Base-by-base conservation (phyloP, 2,888 invertebrate species). In the Meghimatium bilineatum region DNA sequence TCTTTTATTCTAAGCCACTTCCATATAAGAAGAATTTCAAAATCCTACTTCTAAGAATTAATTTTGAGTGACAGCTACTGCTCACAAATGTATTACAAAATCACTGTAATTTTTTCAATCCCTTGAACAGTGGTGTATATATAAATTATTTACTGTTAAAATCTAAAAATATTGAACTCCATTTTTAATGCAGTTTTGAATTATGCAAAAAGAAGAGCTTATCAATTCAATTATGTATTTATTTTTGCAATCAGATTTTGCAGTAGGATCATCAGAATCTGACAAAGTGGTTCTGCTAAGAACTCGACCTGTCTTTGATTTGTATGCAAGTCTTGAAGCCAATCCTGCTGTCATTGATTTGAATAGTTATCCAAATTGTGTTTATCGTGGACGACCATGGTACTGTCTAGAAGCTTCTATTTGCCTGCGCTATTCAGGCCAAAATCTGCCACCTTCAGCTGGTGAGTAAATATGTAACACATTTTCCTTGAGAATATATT, bases 241-340 rank as follows among this genome's bases (percentile, higher is more conserved):
- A 60, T 26, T 81, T 60, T 63, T 29, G 3, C 14, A 44, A 14
- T 32, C 85, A 91, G 91, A 91, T 84, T 81, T 90, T 72, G 87
- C 88, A 17, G 88, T 91, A 20, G 91, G 91, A 12, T 86, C 90
- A 6, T 90, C 85, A 79, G 84, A 88, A 26, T 90, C 91, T 0
- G 88, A 87, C 83, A 81, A 84, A n/a, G 90, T 86, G 0, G 87
- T 90, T 0, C 67, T 91, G 29, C 83, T 91, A 32, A 80, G 86
- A 38, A 88, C 88, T 3, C 85, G 89, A 34, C 88, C 90, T 2
- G 89, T 90, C 5, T 82, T 90, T 6, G 81, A 87, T 44, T 78
- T 90, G 44, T 67, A 82, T 44, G 87, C 86, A 3, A 80, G 76
- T n/a, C 76, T 89, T 77, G 76, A 85, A 36, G 78, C 87, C 17